A percentile compares a stretch with the other conserved stretches of the same genome.
Conservation (phyloP, 2,888 invertebrate species). For the Idaea biselata region DNA sequence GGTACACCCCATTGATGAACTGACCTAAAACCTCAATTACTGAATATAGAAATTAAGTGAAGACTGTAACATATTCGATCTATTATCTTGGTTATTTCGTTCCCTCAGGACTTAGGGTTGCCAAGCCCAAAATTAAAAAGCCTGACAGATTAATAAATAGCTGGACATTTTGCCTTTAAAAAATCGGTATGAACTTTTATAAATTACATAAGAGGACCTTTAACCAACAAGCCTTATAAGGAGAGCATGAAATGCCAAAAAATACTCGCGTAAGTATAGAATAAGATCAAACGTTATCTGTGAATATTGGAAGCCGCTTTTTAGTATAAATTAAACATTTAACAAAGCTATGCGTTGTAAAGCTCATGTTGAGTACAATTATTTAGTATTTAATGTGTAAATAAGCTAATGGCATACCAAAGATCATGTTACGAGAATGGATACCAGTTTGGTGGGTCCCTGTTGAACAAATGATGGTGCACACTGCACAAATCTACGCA, state of each 20-base stretch:
- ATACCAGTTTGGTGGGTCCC: slow-evolving; percentile 67
- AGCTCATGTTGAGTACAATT: slow-evolving; percentile 59
- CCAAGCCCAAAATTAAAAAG: too few relatives aligned
- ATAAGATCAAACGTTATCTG: slow-evolving; percentile 4
- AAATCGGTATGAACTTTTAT: too few relatives aligned
- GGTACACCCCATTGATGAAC: too few relatives aligned
- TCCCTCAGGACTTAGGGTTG: too few relatives aligned
- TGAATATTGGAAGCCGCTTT: slow-evolving; percentile 40
- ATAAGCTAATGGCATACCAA: slow-evolving; percentile 71
- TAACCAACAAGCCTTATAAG: too few relatives aligned
- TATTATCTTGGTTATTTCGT: too few relatives aligned
- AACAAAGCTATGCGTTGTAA: slow-evolving; percentile 47
- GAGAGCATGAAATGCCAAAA: not conserved
- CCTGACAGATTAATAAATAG: too few relatives aligned
- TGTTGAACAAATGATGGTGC: slow-evolving; percentile 56
- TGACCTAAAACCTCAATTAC: too few relatives aligned
- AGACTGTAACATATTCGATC: too few relatives aligned
- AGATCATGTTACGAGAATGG: slow-evolving; percentile 66
- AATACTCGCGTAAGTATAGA: not conserved
- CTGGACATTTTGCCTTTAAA: too few relatives aligned
- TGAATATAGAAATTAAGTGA: too few relatives aligned
- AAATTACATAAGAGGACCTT: too few relatives aligned
- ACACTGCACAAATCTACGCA: slow-evolving; percentile 73
- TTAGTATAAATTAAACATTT: slow-evolving; percentile 40
- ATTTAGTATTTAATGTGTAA: slow-evolving; percentile 71